Base-by-base conservation (phyloP, 1,140 invertebrate species). In the Wiebesia pumilae region DNA sequence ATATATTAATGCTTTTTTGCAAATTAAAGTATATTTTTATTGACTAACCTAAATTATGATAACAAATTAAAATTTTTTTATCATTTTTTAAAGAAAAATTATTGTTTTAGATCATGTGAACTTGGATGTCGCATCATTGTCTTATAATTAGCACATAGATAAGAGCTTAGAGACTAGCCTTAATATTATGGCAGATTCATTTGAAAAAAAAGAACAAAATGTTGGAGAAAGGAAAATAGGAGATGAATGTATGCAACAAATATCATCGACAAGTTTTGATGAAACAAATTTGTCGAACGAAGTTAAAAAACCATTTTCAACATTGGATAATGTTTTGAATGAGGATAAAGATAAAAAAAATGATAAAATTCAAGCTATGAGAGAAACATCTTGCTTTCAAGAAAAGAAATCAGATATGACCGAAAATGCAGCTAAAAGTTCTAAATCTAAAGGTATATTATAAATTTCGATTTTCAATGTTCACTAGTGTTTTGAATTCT, bases 21-120 rank as follows among this genome's bases (percentile, higher is more conserved):
- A 71, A 62, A 0, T 62, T 62, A 27, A 2, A 62, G 27, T 27
- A 27, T 27, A 4, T 27, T 62, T 71, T 38, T 6, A 71, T 71
- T 27, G 3, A n/a, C 6, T 75, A 75, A 75, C 71, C 71, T 75
- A 43, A 43, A 43, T 75, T 75, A 43, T n/a, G 27, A 14, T 24
- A 71, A 71, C 21, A 69, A 38, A 21, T 21, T 62, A 24, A 6
- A 71, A 38, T 38, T 35, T 71, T n/a, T 38, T 71, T 71, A 24
- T 71, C 16, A 40, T 0, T 38, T 71, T 62, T 71, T 43, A 73
- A 73, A 40, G n/a, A 65, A 40, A 73, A 73, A 40, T 73, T 40
- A n/a, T 38, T 83, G 10, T 78, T 84, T 24, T 54, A 84, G 83
- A 65, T 19, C 51, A 84, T 84, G 83, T 78, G 73, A 84, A 35